Conservation (phyloP, 2,797 vertebrate species). For the Galaxias olidus region DNA sequence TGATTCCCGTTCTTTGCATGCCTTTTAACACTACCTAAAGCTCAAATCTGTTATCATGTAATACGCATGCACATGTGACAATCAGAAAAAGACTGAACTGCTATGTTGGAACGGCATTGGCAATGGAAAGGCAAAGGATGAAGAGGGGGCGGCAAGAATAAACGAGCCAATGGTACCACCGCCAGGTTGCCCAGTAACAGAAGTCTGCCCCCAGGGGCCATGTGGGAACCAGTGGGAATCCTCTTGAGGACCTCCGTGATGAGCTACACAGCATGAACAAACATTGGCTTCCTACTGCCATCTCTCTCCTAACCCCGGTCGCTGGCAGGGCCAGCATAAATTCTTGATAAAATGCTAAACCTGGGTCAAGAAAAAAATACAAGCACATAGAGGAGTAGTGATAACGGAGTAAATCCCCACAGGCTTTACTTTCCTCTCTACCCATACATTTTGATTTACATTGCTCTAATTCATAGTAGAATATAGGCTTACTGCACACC, state of each 20-base stretch:
- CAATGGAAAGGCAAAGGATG: slow-evolving; percentile 56
- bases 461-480: too few relatives aligned
- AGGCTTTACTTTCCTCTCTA: too few relatives aligned
- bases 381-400: too few relatives aligned
- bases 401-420: too few relatives aligned
- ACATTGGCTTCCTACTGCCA: slow-evolving; percentile 23
- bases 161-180: slow-evolving; percentile 65
- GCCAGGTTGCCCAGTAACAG: slow-evolving; percentile 72
- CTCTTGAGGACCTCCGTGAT: slow-evolving; percentile 44
- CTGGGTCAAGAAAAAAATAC: too few relatives aligned
- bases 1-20: too few relatives aligned
- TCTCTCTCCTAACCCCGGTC: not conserved
- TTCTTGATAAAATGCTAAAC: too few relatives aligned
- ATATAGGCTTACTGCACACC: too few relatives aligned
- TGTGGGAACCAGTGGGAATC: slow-evolving; percentile 53
- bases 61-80: slow-evolving; percentile 39
- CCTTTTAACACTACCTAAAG: too few relatives aligned
- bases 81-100: slow-evolving; percentile 44
- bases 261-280: slow-evolving; percentile 37
- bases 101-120: slow-evolving; percentile 46
- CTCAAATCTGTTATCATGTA: slow-evolving; percentile 13
- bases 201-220: slow-evolving; percentile 47
- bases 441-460: too few relatives aligned
- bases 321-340: too few relatives aligned
- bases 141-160: slow-evolving; percentile 64